Evolutionary conservation across 2,113 vertebrate genomes (phyloP).

Genomic region (Peucedramus taeniatus): DNA sequence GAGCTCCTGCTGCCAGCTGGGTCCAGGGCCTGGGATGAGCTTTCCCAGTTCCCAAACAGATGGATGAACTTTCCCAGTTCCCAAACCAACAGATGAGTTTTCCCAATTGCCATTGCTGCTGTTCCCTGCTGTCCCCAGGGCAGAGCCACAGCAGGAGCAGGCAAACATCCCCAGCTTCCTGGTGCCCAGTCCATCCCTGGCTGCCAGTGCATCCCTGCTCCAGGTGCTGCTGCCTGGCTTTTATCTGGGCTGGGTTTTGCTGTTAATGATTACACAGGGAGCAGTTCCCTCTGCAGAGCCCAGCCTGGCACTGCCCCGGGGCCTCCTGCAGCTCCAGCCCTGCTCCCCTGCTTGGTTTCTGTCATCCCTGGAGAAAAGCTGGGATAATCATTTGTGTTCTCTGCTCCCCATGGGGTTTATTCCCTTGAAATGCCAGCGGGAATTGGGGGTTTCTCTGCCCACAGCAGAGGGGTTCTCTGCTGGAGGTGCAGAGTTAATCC

Average conservation of each 20-base stretch:
- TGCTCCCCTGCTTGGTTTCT: fast-evolving
- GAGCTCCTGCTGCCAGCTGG: neutral
- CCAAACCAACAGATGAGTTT: too few relatives aligned
- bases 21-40: too few relatives aligned
- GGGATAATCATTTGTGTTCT: fast-evolving
- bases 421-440: fast-evolving
- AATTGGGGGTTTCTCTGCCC: fast-evolving
- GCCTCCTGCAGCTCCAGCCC: neutral
- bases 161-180: neutral
- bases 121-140: neutral
- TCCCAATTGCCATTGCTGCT: neutral
- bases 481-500: neutral
- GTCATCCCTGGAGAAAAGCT: neutral
- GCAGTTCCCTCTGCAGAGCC: neutral
- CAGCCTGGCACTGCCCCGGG: neutral
- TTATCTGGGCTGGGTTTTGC: neutral
- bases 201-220: neutral
- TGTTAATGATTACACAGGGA: neutral
- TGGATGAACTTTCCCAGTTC: neutral
- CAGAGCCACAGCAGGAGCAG: neutral
- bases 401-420: neutral
- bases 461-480: too few relatives aligned
- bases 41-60: too few relatives aligned
- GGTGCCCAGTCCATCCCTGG: neutral
- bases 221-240: neutral